Evolutionary conservation across 2,797 vertebrate species (phyloP).

Genomic region (Paratrypauchen microcephalus): DNA sequence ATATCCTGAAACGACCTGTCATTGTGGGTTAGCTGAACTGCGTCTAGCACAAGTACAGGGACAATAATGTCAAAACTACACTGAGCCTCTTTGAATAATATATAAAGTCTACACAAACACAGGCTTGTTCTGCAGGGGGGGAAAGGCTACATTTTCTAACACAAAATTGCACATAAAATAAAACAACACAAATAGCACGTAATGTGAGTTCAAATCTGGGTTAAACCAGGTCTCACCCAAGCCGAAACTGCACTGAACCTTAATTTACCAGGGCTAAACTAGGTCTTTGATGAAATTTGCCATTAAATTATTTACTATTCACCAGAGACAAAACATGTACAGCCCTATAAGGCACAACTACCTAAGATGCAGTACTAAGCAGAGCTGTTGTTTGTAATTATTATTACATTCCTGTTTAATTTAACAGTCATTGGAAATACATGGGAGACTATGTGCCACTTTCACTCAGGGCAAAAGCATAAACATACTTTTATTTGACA

Average conservation of each 20-base stretch:
- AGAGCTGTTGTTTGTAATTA: conserved; percentile 43
- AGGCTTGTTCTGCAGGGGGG: background rate
- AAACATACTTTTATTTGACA: conserved; percentile 33
- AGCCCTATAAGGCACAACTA: conserved; percentile 21
- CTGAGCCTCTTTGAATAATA: conserved; percentile 6
- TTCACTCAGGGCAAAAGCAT: conserved; percentile 32
- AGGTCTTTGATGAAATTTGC: conserved; percentile 2
- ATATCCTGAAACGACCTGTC: background rate
- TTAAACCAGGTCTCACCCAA: background rate
- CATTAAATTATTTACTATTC: conserved; percentile 8
- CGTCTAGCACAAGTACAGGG: too few relatives aligned
- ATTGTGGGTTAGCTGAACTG: background rate
- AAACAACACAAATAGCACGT: background rate
- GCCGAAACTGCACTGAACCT: background rate
- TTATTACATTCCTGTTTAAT: conserved; percentile 57
- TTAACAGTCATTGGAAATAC: conserved; percentile 28
- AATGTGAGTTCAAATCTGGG: background rate
- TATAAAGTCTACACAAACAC: background rate
- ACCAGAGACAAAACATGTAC: conserved; percentile 1
- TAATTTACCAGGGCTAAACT: background rate
- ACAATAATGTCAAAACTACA: conserved; percentile 16
- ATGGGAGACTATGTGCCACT: conserved; percentile 41
- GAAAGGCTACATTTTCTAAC: too few relatives aligned
- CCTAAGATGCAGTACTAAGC: conserved; percentile 36
- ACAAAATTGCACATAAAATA: background rate